A percentile compares a stretch with the other conserved stretches of the same genome.
phyloP scores from a whole-genome alignment of 2,888 invertebrate genomes.

The Ectemnius continuus region DNA sequence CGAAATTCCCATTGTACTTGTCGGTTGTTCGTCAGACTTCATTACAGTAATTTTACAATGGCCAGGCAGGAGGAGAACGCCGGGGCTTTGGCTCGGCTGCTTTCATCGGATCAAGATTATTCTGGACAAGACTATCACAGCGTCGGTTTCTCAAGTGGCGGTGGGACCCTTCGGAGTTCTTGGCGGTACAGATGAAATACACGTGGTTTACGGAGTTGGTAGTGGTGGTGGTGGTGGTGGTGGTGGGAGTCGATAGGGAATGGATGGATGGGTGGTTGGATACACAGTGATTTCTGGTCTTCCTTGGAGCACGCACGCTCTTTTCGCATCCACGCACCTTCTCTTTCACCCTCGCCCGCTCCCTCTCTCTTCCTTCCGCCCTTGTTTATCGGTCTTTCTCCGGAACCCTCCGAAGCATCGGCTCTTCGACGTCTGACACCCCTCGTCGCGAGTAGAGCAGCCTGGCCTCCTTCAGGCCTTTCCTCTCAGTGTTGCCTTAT shows the following conservation, averaged over 20 bases:
- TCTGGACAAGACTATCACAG: slow-evolving; percentile 66
- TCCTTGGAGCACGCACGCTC: slow-evolving; percentile 51
- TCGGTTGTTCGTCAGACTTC: no score
- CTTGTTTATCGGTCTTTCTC: slow-evolving; percentile 36
- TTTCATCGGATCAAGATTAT: slow-evolving; percentile 28
- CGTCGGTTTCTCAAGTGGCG: slow-evolving; percentile 60
- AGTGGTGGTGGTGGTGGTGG: not conserved
- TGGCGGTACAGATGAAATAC: slow-evolving; percentile 52
- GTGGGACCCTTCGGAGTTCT: slow-evolving; percentile 55
- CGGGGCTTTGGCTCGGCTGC: no score
- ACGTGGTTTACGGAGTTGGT: slow-evolving; percentile 30
- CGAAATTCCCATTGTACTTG: no score
- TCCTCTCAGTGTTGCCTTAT: slow-evolving; percentile 75
- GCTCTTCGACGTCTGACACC: slow-evolving; percentile 42
- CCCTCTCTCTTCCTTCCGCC: slow-evolving; percentile 15
- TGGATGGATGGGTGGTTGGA: slow-evolving; percentile 58
- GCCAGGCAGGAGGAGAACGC: no score
- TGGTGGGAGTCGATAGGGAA: slow-evolving; percentile 63
- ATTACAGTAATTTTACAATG: no score
- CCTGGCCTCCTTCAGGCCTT: slow-evolving; percentile 66
- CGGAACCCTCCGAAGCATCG: slow-evolving; percentile 41
- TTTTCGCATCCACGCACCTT: slow-evolving; percentile 61
- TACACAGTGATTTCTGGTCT: slow-evolving; percentile 62
- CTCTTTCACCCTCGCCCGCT: slow-evolving; percentile 10
- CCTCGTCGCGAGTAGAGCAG: slow-evolving; percentile 14